These are phyloP conservation scores for Zoanthus solanderi DNA, from an alignment of 92 coral and sea anemone species.

Conservation along the genomic window DNA sequence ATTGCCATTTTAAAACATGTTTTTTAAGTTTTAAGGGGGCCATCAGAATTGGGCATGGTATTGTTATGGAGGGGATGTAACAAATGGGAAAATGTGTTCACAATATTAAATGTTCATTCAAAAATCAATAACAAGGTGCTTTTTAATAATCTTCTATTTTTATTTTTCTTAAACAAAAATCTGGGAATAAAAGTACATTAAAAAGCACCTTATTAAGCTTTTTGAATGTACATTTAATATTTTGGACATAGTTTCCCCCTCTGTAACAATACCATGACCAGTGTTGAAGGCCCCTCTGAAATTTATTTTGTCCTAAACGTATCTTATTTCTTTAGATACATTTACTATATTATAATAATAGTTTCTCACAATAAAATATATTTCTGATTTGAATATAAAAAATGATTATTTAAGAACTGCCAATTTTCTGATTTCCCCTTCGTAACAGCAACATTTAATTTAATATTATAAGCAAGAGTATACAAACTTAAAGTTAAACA, in stretches of 20 bases:
- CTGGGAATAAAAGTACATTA: constrained; percentile 4
- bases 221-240: neutral
- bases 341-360: neutral
- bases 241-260: constrained; percentile 2
- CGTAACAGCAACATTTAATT: neutral
- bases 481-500: neutral
- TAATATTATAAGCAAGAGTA: constrained; percentile 10
- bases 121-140: constrained; percentile 4
- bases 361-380: neutral
- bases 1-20: neutral
- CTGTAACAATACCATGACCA: neutral
- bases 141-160: neutral
- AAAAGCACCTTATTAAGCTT: constrained; percentile 18
- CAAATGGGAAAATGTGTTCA: constrained; percentile 11
- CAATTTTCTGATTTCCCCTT: constrained; percentile 5
- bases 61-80: constrained; percentile 14
- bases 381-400: neutral
- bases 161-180: neutral
- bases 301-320: neutral
- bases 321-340: neutral
- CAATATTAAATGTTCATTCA: constrained; percentile 7
- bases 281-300: neutral
- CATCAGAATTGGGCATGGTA: constrained; percentile 14
- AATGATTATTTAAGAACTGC: neutral
- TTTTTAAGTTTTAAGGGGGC: neutral